Evolutionary conservation across 2,888 invertebrate genomes (phyloP), one percentile per base, ranked within the genome.

Genomic region (Polymixis flavicincta): DNA sequence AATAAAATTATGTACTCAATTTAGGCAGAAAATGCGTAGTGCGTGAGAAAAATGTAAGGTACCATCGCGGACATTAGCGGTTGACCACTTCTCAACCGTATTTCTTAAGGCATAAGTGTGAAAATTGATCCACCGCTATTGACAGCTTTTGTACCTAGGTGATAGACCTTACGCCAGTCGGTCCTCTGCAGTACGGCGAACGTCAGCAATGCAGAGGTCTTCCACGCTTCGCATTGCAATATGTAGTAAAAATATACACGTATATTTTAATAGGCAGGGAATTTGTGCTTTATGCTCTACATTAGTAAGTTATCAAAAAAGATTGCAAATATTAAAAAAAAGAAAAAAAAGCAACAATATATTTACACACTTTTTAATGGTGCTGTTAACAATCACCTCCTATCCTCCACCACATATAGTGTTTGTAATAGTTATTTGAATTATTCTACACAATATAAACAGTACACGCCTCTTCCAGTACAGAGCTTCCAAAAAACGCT

Each of bases 341-440:
- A 32, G 14, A 37, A n/a, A 45, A 37, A 22, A 45, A 37, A 22
- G 13, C 22, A 0, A 71, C 25, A 0, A 71, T 32, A 70, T 55
- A 76, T 78, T 78, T 76, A 76, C 48, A 63, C 17, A 22, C 1
- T 14, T 63, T 54, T 74, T 22, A 48, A 32, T 22, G 17, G 61
- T 57, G 22, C 14, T 32, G 42, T 42, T 52, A 50, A 25, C 25
- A 19, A n/a, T 68, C 52, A 60, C 19, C 11, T 11, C 1, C 11
- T 11, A 11, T 45, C 2, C 2, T 45, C 42, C 11, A 45, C 6
- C 42, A 45, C 42, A 60, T 48, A 14, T 11, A 54, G 42, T 25
- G 17, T 52, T 22, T 78, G 13, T 48, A 60, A 52, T 52, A 78
- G 22, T 37, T 52, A 8, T 70, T n/a, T 78, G 11, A 48, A 52